These are phyloP conservation scores for Amphipyra tragopoginis DNA, from an alignment of 2,888 invertebrate species.

Conservation along the genomic window DNA sequence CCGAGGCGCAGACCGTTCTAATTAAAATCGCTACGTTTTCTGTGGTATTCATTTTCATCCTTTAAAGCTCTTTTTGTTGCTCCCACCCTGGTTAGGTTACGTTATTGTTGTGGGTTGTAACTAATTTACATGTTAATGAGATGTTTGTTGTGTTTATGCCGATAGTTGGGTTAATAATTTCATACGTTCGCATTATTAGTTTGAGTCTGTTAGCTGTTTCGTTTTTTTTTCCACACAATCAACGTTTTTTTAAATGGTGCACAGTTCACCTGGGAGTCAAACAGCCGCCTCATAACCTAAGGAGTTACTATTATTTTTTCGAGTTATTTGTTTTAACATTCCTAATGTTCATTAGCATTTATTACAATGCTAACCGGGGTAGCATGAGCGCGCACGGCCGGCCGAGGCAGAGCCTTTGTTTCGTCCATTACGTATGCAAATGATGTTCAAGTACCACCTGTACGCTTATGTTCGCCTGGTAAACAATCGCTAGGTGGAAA, in stretches of 20 bases:
- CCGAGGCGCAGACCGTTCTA: conserved; percentile 83
- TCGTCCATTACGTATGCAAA: conserved; percentile 84
- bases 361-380: conserved; percentile 81
- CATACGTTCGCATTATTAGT: conserved; percentile 62
- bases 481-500: conserved; percentile 81
- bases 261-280: conserved; percentile 38
- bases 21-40: conserved; percentile 88
- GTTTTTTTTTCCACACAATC: conserved; percentile 30
- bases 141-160: conserved; percentile 71
- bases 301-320: conserved; percentile 50
- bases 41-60: conserved; percentile 87
- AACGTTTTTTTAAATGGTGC: conserved; percentile 28
- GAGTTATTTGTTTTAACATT: conserved; percentile 74
- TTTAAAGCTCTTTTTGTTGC: conserved; percentile 85
- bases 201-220: conserved; percentile 45
- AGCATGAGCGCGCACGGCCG: conserved; percentile 79
- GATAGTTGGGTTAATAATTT: conserved; percentile 65
- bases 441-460: conserved; percentile 77
- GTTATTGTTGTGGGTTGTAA: conserved; percentile 85
- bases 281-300: conserved; percentile 51
- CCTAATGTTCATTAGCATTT: conserved; percentile 83
- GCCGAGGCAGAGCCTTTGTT: conserved; percentile 81
- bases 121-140: conserved; percentile 89
- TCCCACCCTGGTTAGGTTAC: conserved; percentile 78
- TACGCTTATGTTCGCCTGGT: conserved; percentile 82